Evolutionary conservation across 2,888 invertebrate genomes (phyloP), one percentile per base, ranked within the genome.

Genomic region (Orchesella flavescens): DNA sequence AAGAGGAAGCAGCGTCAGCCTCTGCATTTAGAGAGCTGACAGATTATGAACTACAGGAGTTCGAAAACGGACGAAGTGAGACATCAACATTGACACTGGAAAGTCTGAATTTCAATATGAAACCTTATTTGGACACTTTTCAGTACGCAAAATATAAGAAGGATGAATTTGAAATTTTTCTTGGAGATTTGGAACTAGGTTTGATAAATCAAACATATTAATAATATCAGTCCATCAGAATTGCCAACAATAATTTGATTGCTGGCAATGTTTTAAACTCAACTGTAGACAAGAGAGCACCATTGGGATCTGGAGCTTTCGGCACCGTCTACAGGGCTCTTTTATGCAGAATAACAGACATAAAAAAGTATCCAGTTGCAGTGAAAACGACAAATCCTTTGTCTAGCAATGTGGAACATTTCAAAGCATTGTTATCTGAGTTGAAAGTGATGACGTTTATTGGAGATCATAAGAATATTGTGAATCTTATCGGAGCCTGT

Each of bases 381-480:
- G 80, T 84, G 7, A 84, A 84, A 72, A 80, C 80, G 19, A 75
- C 75, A 21, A 79, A 84, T 19, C 84, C 65, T 15, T 24, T 17
- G 17, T 71, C 57, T 72, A 72, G 71, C 57, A 72, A 74, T 17
- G 65, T 71, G 10, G 44, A 55, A 21, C 69, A 76, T 55, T 84
- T 84, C 72, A 80, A 76, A 53, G 76, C 75, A 5, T 34, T 84
- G 34, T 69, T 84, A 7, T 77, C 81, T 23, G 84, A 84, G 73
- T 24, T 84, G 19, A 84, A 84, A 73, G 76, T 84, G 15, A 84
- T 84, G 84, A 65, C 72, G 15, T 23, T 65, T 59, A 72, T 84
- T 15, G 84, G 84, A 7, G 71, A 49, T 5, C 84, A 84, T 68
- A 63, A 71, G n/a, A 84, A 84, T 43, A 66, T 84, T 59, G 80